phyloP scores from a whole-genome alignment of 2,113 vertebrate species.

The Marcusenius ussheri region DNA sequence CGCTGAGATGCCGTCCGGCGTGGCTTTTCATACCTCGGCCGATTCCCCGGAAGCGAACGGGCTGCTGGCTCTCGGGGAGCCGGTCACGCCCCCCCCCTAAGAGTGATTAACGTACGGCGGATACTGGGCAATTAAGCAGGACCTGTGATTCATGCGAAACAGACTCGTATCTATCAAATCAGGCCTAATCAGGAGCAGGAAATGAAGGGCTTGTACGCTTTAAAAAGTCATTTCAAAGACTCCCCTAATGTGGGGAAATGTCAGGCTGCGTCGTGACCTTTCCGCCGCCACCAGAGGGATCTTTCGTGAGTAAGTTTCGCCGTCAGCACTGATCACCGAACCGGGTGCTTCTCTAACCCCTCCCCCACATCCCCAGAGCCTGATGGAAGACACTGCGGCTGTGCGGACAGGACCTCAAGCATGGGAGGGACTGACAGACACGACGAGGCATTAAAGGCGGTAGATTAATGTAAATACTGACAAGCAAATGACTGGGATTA shows the following conservation, averaged over 20 bases:
- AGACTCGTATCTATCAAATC: neutral
- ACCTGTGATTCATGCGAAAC: conserved; percentile 1
- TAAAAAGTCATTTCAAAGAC: conserved; percentile 5
- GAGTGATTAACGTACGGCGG: neutral
- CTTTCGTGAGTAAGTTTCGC: neutral
- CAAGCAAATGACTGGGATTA: conserved; percentile 35
- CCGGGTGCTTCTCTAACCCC: neutral
- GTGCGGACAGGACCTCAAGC: neutral
- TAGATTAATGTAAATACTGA: conserved; percentile 25
- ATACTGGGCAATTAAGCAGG: neutral
- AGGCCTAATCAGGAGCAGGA: neutral
- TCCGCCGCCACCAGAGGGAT: neutral
- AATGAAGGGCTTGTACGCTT: neutral
- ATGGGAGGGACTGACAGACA: neutral
- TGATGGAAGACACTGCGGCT: neutral
- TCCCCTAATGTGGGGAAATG: neutral
- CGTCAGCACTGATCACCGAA: neutral
- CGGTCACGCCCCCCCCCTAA: neutral
- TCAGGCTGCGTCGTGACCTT: neutral
- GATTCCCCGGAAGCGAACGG: neutral
- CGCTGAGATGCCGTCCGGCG: neutral
- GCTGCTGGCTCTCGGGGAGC: neutral
- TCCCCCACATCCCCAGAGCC: neutral
- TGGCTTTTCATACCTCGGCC: neutral
- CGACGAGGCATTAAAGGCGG: conserved; percentile 1